Evolutionary conservation across 2,888 invertebrate genomes (phyloP), one percentile per base, ranked within the genome.

Genomic region (Drosophila formosana): DNA sequence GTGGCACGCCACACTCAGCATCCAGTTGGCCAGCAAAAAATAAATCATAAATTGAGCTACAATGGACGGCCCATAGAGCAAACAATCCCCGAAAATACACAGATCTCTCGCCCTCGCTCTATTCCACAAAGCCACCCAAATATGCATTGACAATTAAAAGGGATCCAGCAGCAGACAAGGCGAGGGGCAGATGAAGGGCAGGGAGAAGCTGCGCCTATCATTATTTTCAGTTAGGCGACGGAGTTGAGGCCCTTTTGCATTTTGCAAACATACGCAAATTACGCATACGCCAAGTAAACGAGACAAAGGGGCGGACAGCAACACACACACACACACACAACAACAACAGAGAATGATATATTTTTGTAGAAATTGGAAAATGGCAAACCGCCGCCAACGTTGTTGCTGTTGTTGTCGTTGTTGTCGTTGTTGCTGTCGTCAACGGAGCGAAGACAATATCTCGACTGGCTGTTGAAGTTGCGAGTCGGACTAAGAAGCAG

Each of bases 111-210:
- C 39, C 6, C 13, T 37, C 32, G 11, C 37, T 37, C 37, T 37
- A 3, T 37, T 37, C 18, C 56, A 55, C 43, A 50, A 41, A 32
- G 52, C 49, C 69, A 57, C 49, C 68, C 77, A 80, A 83, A 86
- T 72, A 86, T 83, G 83, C 82, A 83, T 83, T 83, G 82, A 86
- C 86, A 83, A 83, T 83, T 83, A 86, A 79, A 82, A 79, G 74
- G 66, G 47, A 37, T 25, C 49, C 67, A 34, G 23, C 41, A 23
- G 51, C 23, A 37, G 46, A 47, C 2, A 39, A 9, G 25, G 11
- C 8, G 23, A 43, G 23, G 23, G 11, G 25, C 7, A 9, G 5
- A 39, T 23, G 30, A 5, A 26, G 30, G 13, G 18, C 4, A 13
- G 39, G 39, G 7, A 3, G 18, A 7, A 13, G 39, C 39, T 41